These are phyloP conservation scores for Aldabrachelys gigantea DNA, from an alignment of 2,113 vertebrate species.

Conservation along the genomic window DNA sequence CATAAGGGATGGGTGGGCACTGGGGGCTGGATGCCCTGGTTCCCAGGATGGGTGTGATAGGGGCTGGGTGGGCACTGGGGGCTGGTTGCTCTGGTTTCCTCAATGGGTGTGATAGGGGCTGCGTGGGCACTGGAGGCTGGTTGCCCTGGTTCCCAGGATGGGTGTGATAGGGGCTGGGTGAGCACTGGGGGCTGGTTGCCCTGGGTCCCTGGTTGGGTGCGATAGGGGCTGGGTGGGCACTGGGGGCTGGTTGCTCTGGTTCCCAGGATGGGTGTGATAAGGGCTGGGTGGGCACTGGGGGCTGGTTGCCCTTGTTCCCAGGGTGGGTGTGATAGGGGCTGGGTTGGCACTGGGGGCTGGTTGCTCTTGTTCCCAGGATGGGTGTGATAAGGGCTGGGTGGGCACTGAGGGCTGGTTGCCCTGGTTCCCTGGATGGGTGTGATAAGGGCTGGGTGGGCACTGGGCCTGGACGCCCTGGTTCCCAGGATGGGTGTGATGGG, in stretches of 20 bases:
- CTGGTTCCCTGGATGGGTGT: too few species aligned
- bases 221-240: not conserved
- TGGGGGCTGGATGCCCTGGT: rapidly evolving
- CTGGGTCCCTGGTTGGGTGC: too few species aligned
- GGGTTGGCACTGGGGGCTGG: not conserved
- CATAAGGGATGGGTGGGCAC: not conserved
- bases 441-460: too few species aligned
- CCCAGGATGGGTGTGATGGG: too few species aligned
- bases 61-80: not conserved
- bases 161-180: too few species aligned
- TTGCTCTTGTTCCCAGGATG: not conserved
- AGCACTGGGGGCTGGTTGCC: too few species aligned
- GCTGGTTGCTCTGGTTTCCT: not conserved
- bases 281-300: not conserved
- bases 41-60: not conserved
- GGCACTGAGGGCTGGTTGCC: not conserved
- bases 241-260: rapidly evolving
- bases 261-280: not conserved
- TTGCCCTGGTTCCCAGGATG: rapidly evolving
- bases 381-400: not conserved
- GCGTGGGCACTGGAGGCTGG: too few species aligned
- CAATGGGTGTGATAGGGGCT: too few species aligned
- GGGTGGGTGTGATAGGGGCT: not conserved
- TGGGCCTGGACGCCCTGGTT: too few species aligned
- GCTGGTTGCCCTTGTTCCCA: not conserved